Evolutionary conservation across 2,797 vertebrate genomes (phyloP).

Genomic region (Falco biarmicus): DNA sequence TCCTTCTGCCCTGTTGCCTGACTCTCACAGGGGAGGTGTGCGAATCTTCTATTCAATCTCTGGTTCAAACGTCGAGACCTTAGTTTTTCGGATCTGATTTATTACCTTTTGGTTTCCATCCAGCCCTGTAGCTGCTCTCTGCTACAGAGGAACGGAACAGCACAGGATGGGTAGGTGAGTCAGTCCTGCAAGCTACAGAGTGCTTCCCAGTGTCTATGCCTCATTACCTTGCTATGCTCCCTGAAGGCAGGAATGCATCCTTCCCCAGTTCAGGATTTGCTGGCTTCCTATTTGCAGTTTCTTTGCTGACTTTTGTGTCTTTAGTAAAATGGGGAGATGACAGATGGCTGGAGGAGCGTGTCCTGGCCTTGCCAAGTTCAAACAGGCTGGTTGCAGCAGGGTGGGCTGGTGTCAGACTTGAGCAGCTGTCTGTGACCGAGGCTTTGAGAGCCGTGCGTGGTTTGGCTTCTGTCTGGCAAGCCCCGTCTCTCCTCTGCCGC

Average conservation of each 20-base stretch:
- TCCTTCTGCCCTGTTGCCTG: background rate
- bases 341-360: background rate
- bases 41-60: background rate
- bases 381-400: background rate
- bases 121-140: background rate
- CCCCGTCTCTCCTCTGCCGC: background rate
- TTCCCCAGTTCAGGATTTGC: background rate
- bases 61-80: background rate
- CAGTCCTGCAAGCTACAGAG: background rate
- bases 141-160: background rate
- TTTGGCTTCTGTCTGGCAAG: background rate
- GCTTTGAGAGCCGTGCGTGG: background rate
- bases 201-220: background rate
- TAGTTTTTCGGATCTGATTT: background rate
- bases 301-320: background rate
- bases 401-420: background rate
- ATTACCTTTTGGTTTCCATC: background rate
- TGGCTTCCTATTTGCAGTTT: background rate
- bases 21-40: background rate
- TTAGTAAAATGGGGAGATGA: background rate
- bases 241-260: slow-evolving; percentile 26
- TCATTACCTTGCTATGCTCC: slow-evolving; percentile 21
- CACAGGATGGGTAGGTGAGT: background rate
- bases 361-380: background rate
- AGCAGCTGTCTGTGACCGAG: background rate